Evolutionary conservation across 2,888 invertebrate genomes (phyloP), one percentile per base, ranked within the genome.

Genomic region (Cordilura impudica): DNA sequence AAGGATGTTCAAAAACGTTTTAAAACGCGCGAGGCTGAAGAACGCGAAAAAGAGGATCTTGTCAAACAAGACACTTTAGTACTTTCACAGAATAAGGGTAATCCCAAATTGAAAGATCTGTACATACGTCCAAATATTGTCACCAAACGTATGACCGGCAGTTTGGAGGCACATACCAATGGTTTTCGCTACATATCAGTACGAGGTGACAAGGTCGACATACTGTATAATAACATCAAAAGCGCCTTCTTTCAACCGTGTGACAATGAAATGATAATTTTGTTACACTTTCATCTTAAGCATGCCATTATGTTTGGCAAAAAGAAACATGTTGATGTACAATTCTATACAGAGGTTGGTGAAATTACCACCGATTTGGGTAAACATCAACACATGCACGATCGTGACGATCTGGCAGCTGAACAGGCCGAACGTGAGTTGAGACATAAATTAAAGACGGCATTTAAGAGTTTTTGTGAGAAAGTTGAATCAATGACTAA

Each of bases 371-470:
- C 99, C 0, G 99, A 99, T 92, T 92, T 99, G 85, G 99, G 99
- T 51, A 99, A 99, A 90, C 98, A 99, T 89, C 99, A 99, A 89
- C 98, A 99, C 90, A 99, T 99, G 98, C 99, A 99, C 89, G 99
- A 99, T 91, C 92, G 99, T 49, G 99, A 99, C 90, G 99, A 99
- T 91, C 91, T 99, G 76, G 98, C 98, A 0, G 98, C 99, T 5
- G 99, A 99, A 91, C 99, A 99, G 91, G 97, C 98, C 67, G 99
- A 99, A 90, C 91, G 99, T 61, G 99, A 99, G 87, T 91, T 99
- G 82, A 91, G 99, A 29, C 97, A 98, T 89, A 98, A 98, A 87
- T 91, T 99, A 69, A 99, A 99, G 90, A 95, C 97, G 0, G 98
- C 99, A 10, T 99, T 99, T 91, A 98, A 97, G 90, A 96, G 96